Evolutionary conservation across 2,888 invertebrate species (phyloP), one percentile per base, ranked within the genome.

Genomic region (Notodonta dromedarius): DNA sequence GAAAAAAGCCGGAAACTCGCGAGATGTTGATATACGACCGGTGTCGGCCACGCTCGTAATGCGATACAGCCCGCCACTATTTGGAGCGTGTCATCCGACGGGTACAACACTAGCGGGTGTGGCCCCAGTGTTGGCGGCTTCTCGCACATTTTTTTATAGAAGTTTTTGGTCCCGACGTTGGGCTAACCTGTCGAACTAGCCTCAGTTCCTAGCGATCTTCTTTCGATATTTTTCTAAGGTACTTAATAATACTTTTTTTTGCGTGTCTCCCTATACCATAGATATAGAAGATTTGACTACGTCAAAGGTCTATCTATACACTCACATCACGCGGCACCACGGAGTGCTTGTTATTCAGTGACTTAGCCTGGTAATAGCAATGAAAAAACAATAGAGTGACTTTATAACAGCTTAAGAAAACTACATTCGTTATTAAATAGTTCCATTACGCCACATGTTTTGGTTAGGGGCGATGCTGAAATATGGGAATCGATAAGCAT

Each of bases 81-180:
- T 75, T 72, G 68, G 77, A 76, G 72, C 78, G 73, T 71, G 66
- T 68, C 72, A 62, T 66, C 59, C 59, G 72, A 71, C 73, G 65
- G 69, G 59, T 59, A 63, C 69, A 58, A 63, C 69, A 66, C 67
- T 66, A 66, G 57, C 56, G 65, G 61, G 32, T 44, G 56, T 13
- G 62, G 70, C 6, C 16, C 2, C 54, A 66, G 12, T 73, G 53
- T n/a, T 6, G 60, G 60, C 55, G 70, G 16, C 1, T 3, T 24
- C 24, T 24, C 24, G 24, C 24, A 40, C 9, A 40, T 40, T 40
- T 5, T 40, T 40, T 46, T 46, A 24, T 24, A 24, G 24, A 24
- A 24, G 24, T 24, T 24, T 2, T 24, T 24, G 2, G 24, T 24
- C 24, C 24, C 24, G 2, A 24, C 24, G 1, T 24, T 24, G 24